Base-by-base conservation (phyloP, 2,113 vertebrate genomes). In the Sarotherodon lohbergeri region DNA sequence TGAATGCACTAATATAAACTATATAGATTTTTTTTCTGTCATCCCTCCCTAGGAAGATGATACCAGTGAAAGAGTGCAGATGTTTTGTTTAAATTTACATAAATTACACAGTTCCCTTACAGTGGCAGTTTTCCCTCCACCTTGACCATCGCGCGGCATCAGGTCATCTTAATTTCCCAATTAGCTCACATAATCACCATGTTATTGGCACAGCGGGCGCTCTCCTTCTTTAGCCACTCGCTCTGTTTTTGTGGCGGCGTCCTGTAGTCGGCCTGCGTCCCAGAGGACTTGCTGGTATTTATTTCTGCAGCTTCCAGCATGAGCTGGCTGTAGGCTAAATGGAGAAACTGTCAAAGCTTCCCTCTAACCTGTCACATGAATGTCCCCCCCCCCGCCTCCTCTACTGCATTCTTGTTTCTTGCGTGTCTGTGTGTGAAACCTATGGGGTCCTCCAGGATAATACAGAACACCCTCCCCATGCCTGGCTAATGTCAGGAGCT, bases 321-420 rank as follows among this genome's bases (percentile, higher is more conserved):
- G 91, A 86, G 89, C 88, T 89, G 86, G 81, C 93, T 91, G 86
- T 88, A 54, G 90, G 93, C 92, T 95, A 94, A 95, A 95, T 94
- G 92, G 87, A 95, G 91, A 95, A 93, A 89, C 92, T 92, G 94
- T 95, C 94, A 95, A 90, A 93, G 93, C 90, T 89, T 91, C 92
- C 91, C 88, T 94, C 87, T 90, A 94, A 95, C 94, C 90, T 92
- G 93, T 95, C 94, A 96, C 92, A 92, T 92, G 91, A 92, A 82
- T 86, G 39, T 63, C 34, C 11, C 39, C 2, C 59, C 6, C 5
- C 16, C 63, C 7, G 17, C 24, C 34, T 5, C 34, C 50, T 11
- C 59, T 3, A 3, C 22, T 81, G 48, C 88, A 52, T 80, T 84
- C 83, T 34, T 48, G 32, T 81, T 82, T 91, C 84, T 85, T 86